Percentiles rank a stretch among this genome's conserved stretches.
phyloP scores from a whole-genome alignment of 2,113 vertebrate species.

The Epinephelus moara region DNA sequence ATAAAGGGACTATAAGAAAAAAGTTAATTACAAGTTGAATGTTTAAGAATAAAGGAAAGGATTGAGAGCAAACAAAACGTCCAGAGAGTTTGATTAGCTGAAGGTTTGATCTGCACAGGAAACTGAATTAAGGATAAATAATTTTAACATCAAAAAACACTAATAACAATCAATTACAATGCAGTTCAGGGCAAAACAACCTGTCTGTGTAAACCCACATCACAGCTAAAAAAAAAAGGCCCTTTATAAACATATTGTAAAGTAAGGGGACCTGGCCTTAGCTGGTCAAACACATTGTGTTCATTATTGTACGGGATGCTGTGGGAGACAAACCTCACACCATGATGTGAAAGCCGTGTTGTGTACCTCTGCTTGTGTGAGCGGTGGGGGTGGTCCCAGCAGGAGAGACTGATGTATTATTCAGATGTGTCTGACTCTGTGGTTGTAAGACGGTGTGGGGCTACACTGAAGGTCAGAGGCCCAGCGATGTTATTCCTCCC shows the following conservation, averaged over 20 bases:
- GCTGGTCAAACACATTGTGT: constrained; percentile 47
- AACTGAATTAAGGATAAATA: neutral
- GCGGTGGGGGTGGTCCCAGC: constrained; percentile 51
- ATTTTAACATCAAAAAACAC: neutral
- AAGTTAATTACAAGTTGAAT: constrained; percentile 17
- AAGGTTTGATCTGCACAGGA: neutral
- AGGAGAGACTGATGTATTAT: constrained; percentile 79
- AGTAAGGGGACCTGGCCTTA: neutral
- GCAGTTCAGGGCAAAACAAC: neutral
- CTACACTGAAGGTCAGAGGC: constrained; percentile 77
- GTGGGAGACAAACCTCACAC: constrained; percentile 46
- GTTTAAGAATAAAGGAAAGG: constrained; percentile 26
- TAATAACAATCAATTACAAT: neutral
- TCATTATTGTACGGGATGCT: constrained; percentile 55
- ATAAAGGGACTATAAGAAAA: neutral
- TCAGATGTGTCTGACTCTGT: constrained; percentile 71
- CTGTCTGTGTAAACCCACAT: neutral
- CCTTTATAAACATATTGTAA: neutral
- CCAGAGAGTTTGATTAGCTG: neutral
- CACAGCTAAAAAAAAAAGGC: neutral
- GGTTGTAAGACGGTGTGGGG: constrained; percentile 68
- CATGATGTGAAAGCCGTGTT: constrained; percentile 57
- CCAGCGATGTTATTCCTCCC: constrained; percentile 60
- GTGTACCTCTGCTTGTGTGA: constrained; percentile 47
- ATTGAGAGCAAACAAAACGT: neutral